A percentile compares a stretch with the other conserved stretches of the same genome.
These are phyloP conservation scores for Herpetotheres cachinnans DNA, from an alignment of 2,113 vertebrate species.

Conservation along the genomic window DNA sequence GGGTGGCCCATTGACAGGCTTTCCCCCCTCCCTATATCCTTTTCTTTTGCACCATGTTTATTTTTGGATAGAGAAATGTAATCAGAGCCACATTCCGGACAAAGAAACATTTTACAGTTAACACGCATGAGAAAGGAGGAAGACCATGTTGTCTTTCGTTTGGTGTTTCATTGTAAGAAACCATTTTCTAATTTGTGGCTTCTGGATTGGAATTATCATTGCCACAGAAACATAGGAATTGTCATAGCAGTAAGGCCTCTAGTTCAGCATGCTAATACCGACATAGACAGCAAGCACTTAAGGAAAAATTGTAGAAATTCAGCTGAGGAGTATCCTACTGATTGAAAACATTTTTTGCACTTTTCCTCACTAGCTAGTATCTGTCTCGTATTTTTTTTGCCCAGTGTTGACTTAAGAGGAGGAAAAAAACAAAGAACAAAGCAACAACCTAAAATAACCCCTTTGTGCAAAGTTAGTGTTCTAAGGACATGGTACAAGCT, in stretches of 20 bases:
- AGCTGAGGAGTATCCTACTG: not conserved
- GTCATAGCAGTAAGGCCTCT: not conserved
- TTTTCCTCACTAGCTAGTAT: not conserved
- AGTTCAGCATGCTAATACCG: not conserved
- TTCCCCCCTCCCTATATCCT: not conserved
- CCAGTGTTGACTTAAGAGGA: not conserved
- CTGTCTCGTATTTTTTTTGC: not conserved
- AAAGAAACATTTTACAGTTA: constrained; percentile 38
- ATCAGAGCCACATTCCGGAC: not conserved
- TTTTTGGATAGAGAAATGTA: constrained; percentile 61
- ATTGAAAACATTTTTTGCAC: not conserved
- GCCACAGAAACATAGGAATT: not conserved
- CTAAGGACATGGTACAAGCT: not conserved
- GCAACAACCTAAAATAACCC: not conserved
- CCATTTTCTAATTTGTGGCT: not conserved
- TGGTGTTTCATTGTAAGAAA: not conserved
- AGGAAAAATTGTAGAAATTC: not conserved
- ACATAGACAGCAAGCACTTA: not conserved
- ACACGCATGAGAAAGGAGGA: constrained; percentile 25
- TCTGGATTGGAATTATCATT: not conserved
- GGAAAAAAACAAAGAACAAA: not conserved
- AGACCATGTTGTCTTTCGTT: not conserved
- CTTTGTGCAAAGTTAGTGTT: not conserved
- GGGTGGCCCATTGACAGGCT: constrained; percentile 44
- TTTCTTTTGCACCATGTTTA: constrained; percentile 51